Evolutionary conservation across 2,113 vertebrate genomes (phyloP).

Genomic region (Cottus gobio): DNA sequence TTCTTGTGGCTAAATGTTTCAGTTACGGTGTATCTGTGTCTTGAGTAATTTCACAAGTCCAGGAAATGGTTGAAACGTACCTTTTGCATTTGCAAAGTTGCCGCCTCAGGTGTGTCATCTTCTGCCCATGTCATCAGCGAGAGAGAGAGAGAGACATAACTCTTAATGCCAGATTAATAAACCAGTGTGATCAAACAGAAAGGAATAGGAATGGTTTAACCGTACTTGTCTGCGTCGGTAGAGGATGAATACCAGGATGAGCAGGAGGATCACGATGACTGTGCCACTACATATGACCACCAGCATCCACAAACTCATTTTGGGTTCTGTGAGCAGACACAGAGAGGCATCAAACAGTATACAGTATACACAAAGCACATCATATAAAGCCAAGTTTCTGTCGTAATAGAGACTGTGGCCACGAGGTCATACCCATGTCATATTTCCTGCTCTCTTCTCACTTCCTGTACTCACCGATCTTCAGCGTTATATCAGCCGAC

Average conservation of each 20-base stretch:
- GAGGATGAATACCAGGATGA: slow-evolving; percentile 61
- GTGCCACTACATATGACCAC: slow-evolving; percentile 66
- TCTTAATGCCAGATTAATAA: background rate
- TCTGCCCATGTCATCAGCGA: slow-evolving; percentile 48
- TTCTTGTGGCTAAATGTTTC: slow-evolving; percentile 1
- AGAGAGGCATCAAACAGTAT: slow-evolving; percentile 26
- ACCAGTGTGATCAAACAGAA: slow-evolving; percentile 6
- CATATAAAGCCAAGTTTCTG: slow-evolving; percentile 22
- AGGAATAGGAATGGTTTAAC: background rate
- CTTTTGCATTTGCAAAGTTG: slow-evolving; percentile 78
- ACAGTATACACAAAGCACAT: slow-evolving; percentile 9
- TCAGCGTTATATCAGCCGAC: slow-evolving; percentile 52
- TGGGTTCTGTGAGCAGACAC: slow-evolving; percentile 57
- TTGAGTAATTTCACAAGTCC: slow-evolving; percentile 18
- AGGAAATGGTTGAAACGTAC: slow-evolving; percentile 72
- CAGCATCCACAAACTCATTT: slow-evolving; percentile 67
- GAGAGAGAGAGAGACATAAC: background rate
- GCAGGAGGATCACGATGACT: slow-evolving; percentile 68
- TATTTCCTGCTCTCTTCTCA: slow-evolving; percentile 54
- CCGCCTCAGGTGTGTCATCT: slow-evolving; percentile 52
- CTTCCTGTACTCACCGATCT: slow-evolving; percentile 76
- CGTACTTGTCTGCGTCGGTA: slow-evolving; percentile 69
- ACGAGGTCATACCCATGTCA: slow-evolving; percentile 46
- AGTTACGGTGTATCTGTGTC: slow-evolving; percentile 16
- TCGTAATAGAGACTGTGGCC: slow-evolving; percentile 19